phyloP scores from a whole-genome alignment of 2,113 vertebrate genomes.

The Megaptera novaeangliae region DNA sequence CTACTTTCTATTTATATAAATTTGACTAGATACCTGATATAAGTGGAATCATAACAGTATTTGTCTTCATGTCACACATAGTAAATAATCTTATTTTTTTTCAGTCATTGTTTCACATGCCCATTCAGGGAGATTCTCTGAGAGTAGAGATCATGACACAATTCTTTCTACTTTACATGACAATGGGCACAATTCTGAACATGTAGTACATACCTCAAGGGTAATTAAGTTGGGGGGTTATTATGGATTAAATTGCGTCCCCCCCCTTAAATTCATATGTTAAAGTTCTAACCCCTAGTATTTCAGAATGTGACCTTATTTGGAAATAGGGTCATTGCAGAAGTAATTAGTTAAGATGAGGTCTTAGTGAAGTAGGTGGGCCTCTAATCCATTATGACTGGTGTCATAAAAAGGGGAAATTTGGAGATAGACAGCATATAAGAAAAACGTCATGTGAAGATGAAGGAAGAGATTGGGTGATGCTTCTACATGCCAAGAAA shows the following conservation, averaged over 20 bases:
- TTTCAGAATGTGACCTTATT: not conserved
- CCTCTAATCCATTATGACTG: not conserved
- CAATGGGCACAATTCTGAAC: not conserved
- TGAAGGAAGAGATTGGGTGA: not conserved
- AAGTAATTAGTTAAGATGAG: not conserved
- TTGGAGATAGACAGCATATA: not conserved
- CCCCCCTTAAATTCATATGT: not conserved
- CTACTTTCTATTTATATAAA: not conserved
- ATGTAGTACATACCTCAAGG: not conserved
- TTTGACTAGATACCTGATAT: not conserved
- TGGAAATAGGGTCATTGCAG: not conserved
- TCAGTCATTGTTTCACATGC: not conserved
- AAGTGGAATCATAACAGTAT: not conserved
- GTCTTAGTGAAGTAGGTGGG: not conserved
- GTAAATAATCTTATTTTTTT: not conserved
- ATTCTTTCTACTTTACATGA: not conserved
- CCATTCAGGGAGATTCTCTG: not conserved
- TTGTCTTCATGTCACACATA: not conserved
- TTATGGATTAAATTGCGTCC: not conserved
- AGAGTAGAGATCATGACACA: not conserved
- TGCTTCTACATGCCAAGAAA: not conserved
- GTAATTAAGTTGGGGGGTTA: not conserved
- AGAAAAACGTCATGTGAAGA: not conserved
- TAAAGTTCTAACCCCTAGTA: not conserved
- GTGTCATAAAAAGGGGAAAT: not conserved